Percentiles rank a stretch among this genome's conserved stretches.
Conservation (phyloP, 2,797 vertebrate species). For the Fringilla coelebs region DNA sequence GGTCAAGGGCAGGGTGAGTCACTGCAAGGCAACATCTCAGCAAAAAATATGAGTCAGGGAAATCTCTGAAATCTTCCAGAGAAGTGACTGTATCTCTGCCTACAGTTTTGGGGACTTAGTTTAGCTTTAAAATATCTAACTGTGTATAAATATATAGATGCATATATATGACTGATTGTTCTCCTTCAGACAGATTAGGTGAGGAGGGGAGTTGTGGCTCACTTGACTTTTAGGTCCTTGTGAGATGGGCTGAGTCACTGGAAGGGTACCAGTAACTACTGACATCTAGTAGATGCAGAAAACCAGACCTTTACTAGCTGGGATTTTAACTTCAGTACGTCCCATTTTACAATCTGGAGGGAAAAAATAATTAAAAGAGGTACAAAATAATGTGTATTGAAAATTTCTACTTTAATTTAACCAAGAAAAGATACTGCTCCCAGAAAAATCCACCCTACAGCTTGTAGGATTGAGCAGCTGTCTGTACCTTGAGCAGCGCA, state of each 20-base stretch:
- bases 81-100: background rate
- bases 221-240: background rate
- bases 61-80: background rate
- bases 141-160: background rate
- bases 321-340: background rate
- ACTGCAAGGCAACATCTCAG: background rate
- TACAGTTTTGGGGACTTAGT: background rate
- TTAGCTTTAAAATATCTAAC: background rate
- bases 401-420: background rate
- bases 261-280: background rate
- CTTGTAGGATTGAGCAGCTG: background rate
- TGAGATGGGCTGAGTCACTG: background rate
- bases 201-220: background rate
- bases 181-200: background rate
- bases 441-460: background rate
- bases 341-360: background rate
- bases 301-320: background rate
- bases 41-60: background rate
- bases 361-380: background rate
- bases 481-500: background rate
- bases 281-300: background rate
- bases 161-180: background rate
- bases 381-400: background rate
- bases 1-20: slow-evolving; percentile 10
- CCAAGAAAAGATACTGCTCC: background rate